Evolutionary conservation across 1,140 invertebrate species (phyloP), one percentile per base, ranked within the genome.

Genomic region (Alviniconcha marisindica): DNA sequence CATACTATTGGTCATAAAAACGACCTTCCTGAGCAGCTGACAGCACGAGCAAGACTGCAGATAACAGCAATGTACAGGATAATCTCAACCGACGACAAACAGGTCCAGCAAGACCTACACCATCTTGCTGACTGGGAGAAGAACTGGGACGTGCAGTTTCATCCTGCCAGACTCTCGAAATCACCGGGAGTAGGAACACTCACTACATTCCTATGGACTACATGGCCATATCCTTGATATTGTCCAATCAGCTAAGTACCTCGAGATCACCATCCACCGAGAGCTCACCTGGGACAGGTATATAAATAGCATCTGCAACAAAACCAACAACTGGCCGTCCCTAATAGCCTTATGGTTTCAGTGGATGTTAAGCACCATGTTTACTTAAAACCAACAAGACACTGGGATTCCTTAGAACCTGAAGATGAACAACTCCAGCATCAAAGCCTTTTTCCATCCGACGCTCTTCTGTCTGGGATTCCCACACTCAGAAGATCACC

Each of bases 1-100:
- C 48, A 51, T n/a, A n/a, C n/a, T n/a, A n/a, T n/a, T n/a, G n/a
- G n/a, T n/a, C 85, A 85, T 44, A 78, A 28, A 1, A 56, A 78
- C 54, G 76, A 78, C 36, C 44, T 78, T 12, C 63, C 63, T 10
- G 63, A 21, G 36, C 31, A 10, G 12, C 12, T 66, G 12, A 33
- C 28, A 12, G 31, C 63, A 66, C 5, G 28, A 12, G 5, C 28
- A 12, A 28, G 28, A 66, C 31, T 66, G 24, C 28, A 66, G 31
- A 33, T 33, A 28, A 66, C 4, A n/a, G 21, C 54, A 24, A 60
- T 60, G 28, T 21, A 51, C 48, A 51, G 48, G 48, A 51, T 51
- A 21, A 21, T 51, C 48, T 51, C 48, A 12, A 51, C 12, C 48
- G 12, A 51, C 21, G 12, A 51, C 12, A 21, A 51, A 15, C 48